A percentile compares a stretch with the other conserved stretches of the same genome.
phyloP scores from a whole-genome alignment of 2,888 invertebrate genomes.

The Schizotus pectinicornis region DNA sequence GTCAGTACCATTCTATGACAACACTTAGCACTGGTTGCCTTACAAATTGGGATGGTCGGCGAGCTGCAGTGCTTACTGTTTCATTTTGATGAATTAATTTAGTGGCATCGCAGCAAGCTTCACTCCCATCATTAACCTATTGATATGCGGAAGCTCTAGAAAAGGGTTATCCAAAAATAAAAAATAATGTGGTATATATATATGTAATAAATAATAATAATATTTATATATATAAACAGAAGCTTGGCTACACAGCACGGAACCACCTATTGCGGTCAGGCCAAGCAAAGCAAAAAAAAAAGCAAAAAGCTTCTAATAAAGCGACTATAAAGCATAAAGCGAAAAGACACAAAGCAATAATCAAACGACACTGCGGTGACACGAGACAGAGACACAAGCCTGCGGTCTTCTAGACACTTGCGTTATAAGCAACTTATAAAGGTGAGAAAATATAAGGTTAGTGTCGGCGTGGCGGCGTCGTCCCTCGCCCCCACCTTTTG shows the following conservation, averaged over 20 bases:
- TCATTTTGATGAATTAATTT: neutral
- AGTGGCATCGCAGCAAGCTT: constrained; percentile 13
- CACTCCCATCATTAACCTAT: constrained; percentile 15
- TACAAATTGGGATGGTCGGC: constrained; percentile 12
- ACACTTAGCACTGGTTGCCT: constrained; percentile 54
- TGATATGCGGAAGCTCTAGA: constrained; percentile 56
- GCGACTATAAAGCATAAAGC: constrained; percentile 45
- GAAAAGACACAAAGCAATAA: constrained; percentile 33
- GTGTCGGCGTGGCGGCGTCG: constrained; percentile 54
- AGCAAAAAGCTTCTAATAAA: constrained; percentile 45
- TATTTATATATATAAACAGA: constrained; percentile 32
- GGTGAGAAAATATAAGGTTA: constrained; percentile 44
- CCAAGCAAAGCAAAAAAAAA: constrained; percentile 45
- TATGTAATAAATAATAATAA: too few species aligned
- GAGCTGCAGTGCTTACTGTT: constrained; percentile 13
- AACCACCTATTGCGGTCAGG: constrained; percentile 44
- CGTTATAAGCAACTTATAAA: constrained; percentile 42
- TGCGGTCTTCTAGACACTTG: constrained; percentile 51
- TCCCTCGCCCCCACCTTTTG: constrained; percentile 57
- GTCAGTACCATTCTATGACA: constrained; percentile 49
- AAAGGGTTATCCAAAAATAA: constrained; percentile 58
- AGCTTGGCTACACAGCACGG: constrained; percentile 51
- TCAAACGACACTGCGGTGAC: constrained; percentile 44
- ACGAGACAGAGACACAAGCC: constrained; percentile 47
- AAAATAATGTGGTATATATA: constrained; percentile 30